phyloP scores from a whole-genome alignment of 2,797 vertebrate species.

The Numenius phaeopus region DNA sequence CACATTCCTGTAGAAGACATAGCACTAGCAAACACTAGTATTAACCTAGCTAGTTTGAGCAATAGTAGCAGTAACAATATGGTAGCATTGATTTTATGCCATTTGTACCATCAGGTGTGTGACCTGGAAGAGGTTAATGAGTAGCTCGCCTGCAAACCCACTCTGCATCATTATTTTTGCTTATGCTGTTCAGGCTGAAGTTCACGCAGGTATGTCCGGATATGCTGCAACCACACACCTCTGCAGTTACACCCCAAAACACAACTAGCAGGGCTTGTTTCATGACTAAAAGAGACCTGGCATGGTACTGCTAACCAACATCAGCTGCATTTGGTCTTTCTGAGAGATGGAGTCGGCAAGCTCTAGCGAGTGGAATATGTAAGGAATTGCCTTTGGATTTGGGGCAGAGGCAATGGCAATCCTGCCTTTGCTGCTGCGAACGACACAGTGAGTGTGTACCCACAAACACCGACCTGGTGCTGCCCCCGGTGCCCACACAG shows the following conservation, averaged over 20 bases:
- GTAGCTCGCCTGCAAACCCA: background rate
- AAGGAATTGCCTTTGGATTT: background rate
- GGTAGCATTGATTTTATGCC: background rate
- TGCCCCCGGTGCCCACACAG: rapidly evolving
- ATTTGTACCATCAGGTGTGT: background rate
- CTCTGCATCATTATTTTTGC: background rate
- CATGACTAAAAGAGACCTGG: background rate
- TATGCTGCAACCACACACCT: background rate
- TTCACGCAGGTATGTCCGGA: background rate
- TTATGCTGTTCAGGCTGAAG: background rate
- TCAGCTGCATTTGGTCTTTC: background rate
- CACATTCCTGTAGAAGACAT: background rate
- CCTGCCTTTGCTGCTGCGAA: background rate
- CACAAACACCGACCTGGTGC: background rate
- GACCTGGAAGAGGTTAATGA: background rate
- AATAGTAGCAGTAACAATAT: background rate
- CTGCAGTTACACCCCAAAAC: background rate
- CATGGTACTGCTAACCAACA: background rate
- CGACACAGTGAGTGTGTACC: rapidly evolving
- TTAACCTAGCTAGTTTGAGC: background rate
- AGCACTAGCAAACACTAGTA: background rate
- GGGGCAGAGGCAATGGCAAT: background rate
- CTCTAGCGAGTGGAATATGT: background rate
- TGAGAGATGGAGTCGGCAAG: background rate
- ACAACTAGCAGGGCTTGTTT: background rate